These are phyloP conservation scores for Daktulosphaira vitifoliae DNA, from an alignment of 1,140 invertebrate genomes.

Conservation along the genomic window DNA sequence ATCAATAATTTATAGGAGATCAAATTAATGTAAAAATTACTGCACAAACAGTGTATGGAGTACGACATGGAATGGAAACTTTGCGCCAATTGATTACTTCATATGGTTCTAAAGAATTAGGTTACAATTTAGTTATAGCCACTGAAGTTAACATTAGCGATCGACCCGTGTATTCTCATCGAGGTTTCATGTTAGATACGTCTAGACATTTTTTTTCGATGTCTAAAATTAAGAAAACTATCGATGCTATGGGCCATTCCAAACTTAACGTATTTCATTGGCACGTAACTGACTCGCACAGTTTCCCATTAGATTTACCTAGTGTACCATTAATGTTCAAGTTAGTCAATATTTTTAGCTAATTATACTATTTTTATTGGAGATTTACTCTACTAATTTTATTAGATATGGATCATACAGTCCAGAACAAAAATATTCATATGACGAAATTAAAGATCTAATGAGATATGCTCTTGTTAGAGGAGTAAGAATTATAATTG, in stretches of 20 bases:
- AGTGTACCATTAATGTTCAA: conserved; percentile 59
- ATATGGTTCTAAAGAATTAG: conserved; percentile 36
- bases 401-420: conserved; percentile 63
- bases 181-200: conserved; percentile 68
- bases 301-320: conserved; percentile 64
- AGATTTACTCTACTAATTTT: background rate
- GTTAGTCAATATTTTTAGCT: conserved; percentile 41
- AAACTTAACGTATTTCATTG: conserved; percentile 81
- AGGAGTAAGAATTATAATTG: conserved; percentile 66
- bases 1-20: conserved; percentile 45
- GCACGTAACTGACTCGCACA: conserved; percentile 76
- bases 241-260: conserved; percentile 65
- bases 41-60: conserved; percentile 61
- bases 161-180: conserved; percentile 46
- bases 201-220: conserved; percentile 66
- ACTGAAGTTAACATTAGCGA: conserved; percentile 42
- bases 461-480: conserved; percentile 60
- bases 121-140: conserved; percentile 42
- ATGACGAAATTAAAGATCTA: conserved; percentile 56
- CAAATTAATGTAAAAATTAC: conserved; percentile 48
- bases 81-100: conserved; percentile 54
- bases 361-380: too few species aligned
- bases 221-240: conserved; percentile 56
- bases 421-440: conserved; percentile 56
- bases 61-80: conserved; percentile 66